Evolutionary conservation across 2,888 invertebrate genomes (phyloP), one percentile per base, ranked within the genome.

Genomic region (Holacanthella duospinosa): DNA sequence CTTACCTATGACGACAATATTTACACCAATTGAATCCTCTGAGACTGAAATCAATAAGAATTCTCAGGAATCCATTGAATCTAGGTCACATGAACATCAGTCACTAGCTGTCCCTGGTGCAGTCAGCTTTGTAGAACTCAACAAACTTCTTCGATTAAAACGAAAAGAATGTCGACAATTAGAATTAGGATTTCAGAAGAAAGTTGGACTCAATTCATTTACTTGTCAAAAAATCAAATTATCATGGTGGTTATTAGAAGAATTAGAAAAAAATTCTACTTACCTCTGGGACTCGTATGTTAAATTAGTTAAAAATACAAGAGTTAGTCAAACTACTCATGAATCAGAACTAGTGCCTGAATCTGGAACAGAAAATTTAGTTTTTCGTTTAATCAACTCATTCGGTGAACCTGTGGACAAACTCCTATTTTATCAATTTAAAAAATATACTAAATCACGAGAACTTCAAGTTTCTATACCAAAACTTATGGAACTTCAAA

Each of bases 401-500:
- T 69, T 64, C 64, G 73, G 73, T 44, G 68, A 64, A 55, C 68
- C 69, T 0, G 64, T 66, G 25, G 73, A 73, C 58, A 56, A 67
- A 26, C 65, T 66, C 25, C 48, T 70, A 9, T 73, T 71, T 54
- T 62, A 63, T 27, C 67, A 69, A 29, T 64, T 68, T 36, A 71
- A 73, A 59, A 65, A 70, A 56, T 73, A 61, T 48, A 61, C 64
- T 1, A 68, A 68, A 26, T 66, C 71, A 1, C 54, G 65, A 16
- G 71, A 71, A 53, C 63, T 73, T 16, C 63, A 69, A 62, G 55
- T 72, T 19, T 58, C 59, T 0, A 43, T 73, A 24, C 71, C 71
- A 16, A 53, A 64, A 36, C 1, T 68, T 3, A 62, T 64, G 1
- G 56, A 68, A 48, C 55, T 72, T 16, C 61, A 62, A 56, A 55